A percentile compares a stretch with the other conserved stretches of the same genome.
phyloP scores from a whole-genome alignment of 2,888 invertebrate genomes.

The Anaspis maculata region DNA sequence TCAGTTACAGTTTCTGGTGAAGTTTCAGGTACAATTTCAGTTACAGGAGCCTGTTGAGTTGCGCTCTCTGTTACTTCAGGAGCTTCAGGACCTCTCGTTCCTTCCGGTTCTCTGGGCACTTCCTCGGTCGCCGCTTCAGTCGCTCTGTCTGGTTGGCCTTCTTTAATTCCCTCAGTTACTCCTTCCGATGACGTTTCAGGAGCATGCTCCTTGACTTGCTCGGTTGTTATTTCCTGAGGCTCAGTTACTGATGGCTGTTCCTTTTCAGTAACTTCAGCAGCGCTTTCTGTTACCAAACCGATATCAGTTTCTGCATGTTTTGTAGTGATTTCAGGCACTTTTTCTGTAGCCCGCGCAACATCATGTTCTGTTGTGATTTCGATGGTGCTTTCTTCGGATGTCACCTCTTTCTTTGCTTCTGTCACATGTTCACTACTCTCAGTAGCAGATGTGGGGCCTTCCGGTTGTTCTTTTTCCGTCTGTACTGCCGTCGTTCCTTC shows the following conservation, averaged over 20 bases:
- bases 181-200: constrained; percentile 7
- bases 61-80: constrained; percentile 4
- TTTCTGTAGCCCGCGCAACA: not conserved
- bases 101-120: constrained; percentile 2
- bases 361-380: not conserved
- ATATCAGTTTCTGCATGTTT: not conserved
- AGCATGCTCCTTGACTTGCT: not conserved
- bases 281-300: constrained; percentile 5
- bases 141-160: constrained; percentile 2
- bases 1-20: not conserved
- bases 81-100: no score
- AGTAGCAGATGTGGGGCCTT: not conserved
- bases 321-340: not conserved
- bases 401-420: not conserved
- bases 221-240: constrained; percentile 1
- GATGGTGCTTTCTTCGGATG: not conserved
- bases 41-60: not conserved
- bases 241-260: not conserved
- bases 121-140: constrained; percentile 1
- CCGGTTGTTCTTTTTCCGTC: not conserved
- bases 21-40: constrained; percentile 2
- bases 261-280: constrained; percentile 1
- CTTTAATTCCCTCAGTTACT: constrained; percentile 4
- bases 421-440: constrained; percentile 1
- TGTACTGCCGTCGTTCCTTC: constrained; percentile 1